Evolutionary conservation across 2,888 invertebrate species (phyloP).

Genomic region (Rapana venosa): DNA sequence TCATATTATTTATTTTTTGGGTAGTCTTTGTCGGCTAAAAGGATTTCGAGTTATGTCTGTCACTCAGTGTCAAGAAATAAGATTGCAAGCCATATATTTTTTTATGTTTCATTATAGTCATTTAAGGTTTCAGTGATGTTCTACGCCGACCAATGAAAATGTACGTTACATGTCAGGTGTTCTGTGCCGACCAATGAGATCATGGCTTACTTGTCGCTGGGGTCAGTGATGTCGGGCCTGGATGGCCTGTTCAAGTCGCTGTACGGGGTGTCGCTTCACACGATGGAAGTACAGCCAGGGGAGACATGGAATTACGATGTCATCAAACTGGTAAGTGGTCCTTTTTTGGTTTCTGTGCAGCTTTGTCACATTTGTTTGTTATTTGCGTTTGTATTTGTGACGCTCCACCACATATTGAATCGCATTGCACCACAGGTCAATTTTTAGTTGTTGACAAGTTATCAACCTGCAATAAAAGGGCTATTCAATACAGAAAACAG

Average conservation of each 20-base stretch:
- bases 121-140: constrained; percentile 86
- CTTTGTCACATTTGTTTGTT: not conserved
- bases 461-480: no score
- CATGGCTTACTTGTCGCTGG: constrained; percentile 91
- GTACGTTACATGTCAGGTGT: constrained; percentile 55
- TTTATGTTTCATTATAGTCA: no score
- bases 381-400: no score
- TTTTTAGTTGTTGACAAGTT: no score
- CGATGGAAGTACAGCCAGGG: constrained; percentile 85
- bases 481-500: no score
- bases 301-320: constrained; percentile 94
- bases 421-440: no score
- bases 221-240: constrained; percentile 98
- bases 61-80: no score
- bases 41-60: no score
- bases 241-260: constrained; percentile 90
- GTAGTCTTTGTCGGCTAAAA: no score
- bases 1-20: no score
- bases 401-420: no score
- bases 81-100: no score
- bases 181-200: constrained; percentile 61
- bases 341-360: not conserved
- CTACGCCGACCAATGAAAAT: constrained; percentile 78
- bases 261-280: constrained; percentile 86
- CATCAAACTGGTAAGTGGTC: constrained; percentile 87